These are phyloP conservation scores for Goniozus legneri DNA, from an alignment of 1,140 invertebrate species.

Conservation along the genomic window DNA sequence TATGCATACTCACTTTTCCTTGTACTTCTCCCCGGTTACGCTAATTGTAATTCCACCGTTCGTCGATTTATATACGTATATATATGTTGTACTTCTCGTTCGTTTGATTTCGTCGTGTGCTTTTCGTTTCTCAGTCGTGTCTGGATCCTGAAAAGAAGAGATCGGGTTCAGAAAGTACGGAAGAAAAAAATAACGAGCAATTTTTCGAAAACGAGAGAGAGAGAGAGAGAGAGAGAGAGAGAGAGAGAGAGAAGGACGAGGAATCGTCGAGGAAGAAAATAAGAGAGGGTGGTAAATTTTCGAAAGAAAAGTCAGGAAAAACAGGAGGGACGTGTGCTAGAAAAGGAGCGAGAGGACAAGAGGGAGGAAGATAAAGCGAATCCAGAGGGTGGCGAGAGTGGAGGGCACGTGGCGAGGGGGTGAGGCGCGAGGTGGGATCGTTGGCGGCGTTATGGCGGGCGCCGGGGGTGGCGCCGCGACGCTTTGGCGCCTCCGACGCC, in stretches of 20 bases:
- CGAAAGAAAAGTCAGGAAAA: no score
- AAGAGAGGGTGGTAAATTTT: not conserved
- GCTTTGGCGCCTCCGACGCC: conserved; percentile 47
- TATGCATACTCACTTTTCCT: no score
- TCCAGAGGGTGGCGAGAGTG: conserved; percentile 9
- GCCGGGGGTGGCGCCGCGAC: conserved; percentile 52
- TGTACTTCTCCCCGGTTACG: not conserved
- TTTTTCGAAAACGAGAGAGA: not conserved
- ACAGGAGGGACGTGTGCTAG: not conserved
- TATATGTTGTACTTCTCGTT: conserved; percentile 14
- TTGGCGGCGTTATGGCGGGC: conserved; percentile 46
- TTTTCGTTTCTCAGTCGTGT: conserved; percentile 12
- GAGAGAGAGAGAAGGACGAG: conserved; percentile 8
- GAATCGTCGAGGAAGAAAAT: conserved; percentile 11
- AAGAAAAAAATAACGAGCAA: no score
- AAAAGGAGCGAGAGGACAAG: conserved; percentile 9
- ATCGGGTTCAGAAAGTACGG: no score
- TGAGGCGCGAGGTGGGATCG: conserved; percentile 12
- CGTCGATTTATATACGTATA: conserved; percentile 3
- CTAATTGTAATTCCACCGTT: no score
- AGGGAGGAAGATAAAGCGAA: conserved; percentile 14
- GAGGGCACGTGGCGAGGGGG: conserved; percentile 8
- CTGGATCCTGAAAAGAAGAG: conserved; percentile 20
- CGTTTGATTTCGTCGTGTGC: conserved; percentile 10
- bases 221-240: conserved; percentile 7